A percentile compares a stretch with the other conserved stretches of the same genome.
Evolutionary conservation across 2,888 invertebrate genomes (phyloP).

Genomic region (Acrobeloides nanus): DNA sequence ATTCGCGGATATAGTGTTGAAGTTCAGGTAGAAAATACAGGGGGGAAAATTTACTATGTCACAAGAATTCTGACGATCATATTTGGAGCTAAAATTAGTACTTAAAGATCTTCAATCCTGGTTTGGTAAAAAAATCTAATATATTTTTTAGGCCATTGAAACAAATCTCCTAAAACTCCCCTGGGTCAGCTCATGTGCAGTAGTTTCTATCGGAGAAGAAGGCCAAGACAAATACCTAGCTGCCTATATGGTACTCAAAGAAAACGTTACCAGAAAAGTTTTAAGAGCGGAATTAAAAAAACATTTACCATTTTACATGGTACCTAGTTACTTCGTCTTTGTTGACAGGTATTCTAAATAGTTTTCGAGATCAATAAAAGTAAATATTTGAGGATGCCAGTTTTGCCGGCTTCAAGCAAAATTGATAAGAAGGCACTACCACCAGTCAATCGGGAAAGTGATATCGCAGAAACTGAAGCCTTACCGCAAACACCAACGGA

Average conservation of each 20-base stretch:
- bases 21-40: conserved; percentile 51
- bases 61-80: too few species aligned
- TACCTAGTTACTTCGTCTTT: conserved; percentile 51
- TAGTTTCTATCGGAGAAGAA: conserved; percentile 55
- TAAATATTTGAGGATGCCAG: conserved; percentile 52
- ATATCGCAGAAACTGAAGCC: conserved; percentile 47
- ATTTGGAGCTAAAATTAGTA: too few species aligned
- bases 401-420: conserved; percentile 55
- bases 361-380: neutral
- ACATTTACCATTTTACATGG: conserved; percentile 57
- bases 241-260: conserved; percentile 54
- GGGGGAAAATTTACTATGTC: too few species aligned
- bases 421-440: conserved; percentile 56
- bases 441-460: conserved; percentile 38
- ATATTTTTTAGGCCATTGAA: conserved; percentile 54
- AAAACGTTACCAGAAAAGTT: conserved; percentile 50
- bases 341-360: conserved; percentile 17
- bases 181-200: conserved; percentile 54
- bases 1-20: conserved; percentile 57
- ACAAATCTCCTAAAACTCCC: conserved; percentile 53
- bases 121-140: neutral
- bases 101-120: conserved; percentile 1
- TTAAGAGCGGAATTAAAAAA: conserved; percentile 55
- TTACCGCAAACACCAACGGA: conserved; percentile 55
- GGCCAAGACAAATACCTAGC: conserved; percentile 56